Evolutionary conservation across 2,113 vertebrate species (phyloP), one percentile per base, ranked within the genome.

Genomic region (Hirundichthys speculiger): DNA sequence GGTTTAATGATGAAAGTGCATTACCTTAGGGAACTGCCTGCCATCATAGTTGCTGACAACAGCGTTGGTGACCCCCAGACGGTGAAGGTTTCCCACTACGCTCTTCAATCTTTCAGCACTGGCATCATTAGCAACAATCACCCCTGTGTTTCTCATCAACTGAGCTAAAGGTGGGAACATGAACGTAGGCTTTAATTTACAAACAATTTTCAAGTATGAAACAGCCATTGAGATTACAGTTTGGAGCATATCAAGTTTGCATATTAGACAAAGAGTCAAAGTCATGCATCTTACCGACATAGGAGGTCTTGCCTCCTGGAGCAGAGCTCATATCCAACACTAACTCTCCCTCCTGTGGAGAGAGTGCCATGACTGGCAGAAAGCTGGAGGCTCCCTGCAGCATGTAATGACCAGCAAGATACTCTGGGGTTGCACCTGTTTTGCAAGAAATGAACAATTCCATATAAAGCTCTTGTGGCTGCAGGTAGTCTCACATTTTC

Each of bases 341-440:
- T 3, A 91, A 84, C 77, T 99, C 97, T 0, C 97, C 96, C 73
- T 98, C 96, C 88, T 99, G 98, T 0, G 98, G 96, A n/a, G 96
- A 94, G 49, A 99, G 90, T 0, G 97, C 95, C 93, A 99, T 98
- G 72, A 98, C 94, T 0, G 97, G 97, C n/a, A 99, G 89, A 49
- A 99, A 92, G 55, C 97, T 99, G 42, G 96, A 99, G 5, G 96
- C 98, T 54, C 98, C 98, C 34, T 99, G 98, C 43, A 99, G 90
- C 95, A 99, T 99, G 77, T 99, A 99, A 60, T 99, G 97, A 41
- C 98, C 98, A 1, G 98, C 93, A 73, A 99, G 90, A 81, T 99
- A 99, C 89, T 99, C 98, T 0, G 98, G 98, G 4, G 98, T 99
- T 13, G 98, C 98, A 71, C 98, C 98, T 99, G 75, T 12, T 34